A percentile compares a stretch with the other conserved stretches of the same genome.
These are phyloP conservation scores for Harpalus rubripes DNA, from an alignment of 2,888 invertebrate species.

Conservation along the genomic window DNA sequence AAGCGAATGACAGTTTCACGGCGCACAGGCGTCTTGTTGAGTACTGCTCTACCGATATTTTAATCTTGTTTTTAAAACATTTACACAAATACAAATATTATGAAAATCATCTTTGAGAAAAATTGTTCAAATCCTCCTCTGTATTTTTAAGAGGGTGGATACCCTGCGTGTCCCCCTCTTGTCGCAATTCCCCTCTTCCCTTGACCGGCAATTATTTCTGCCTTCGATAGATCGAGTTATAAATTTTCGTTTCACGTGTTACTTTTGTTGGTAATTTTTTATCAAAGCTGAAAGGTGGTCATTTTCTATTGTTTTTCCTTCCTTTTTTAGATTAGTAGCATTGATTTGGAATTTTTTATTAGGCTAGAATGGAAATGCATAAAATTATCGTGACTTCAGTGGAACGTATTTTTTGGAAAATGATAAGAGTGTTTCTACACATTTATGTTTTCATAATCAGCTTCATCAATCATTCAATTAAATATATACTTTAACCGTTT, in stretches of 20 bases:
- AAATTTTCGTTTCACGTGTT: conserved; percentile 61
- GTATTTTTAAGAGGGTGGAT: not conserved
- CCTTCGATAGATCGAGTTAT: conserved; percentile 54
- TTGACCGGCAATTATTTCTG: conserved; percentile 48
- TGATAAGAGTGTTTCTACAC: conserved; percentile 51
- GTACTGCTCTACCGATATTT: too few species aligned
- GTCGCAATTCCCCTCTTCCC: conserved; percentile 6
- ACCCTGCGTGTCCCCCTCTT: conserved; percentile 2
- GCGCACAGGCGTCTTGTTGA: too few species aligned
- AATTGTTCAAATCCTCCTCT: not conserved
- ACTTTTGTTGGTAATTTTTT: conserved; percentile 50
- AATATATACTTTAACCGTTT: conserved; percentile 26
- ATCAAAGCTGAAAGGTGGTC: conserved; percentile 59
- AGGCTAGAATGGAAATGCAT: conserved; percentile 39
- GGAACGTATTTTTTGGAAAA: conserved; percentile 46
- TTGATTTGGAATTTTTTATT: conserved; percentile 54
- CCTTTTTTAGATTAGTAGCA: conserved; percentile 49
- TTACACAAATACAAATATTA: too few species aligned
- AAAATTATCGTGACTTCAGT: conserved; percentile 27
- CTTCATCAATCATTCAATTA: conserved; percentile 45
- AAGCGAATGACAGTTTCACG: too few species aligned
- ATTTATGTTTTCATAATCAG: conserved; percentile 40
- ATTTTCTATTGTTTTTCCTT: conserved; percentile 59
- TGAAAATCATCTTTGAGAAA: not conserved
- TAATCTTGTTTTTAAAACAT: too few species aligned